Evolutionary conservation across 2,113 vertebrate genomes (phyloP), one percentile per base, ranked within the genome.

Genomic region (Gavialis gangeticus): DNA sequence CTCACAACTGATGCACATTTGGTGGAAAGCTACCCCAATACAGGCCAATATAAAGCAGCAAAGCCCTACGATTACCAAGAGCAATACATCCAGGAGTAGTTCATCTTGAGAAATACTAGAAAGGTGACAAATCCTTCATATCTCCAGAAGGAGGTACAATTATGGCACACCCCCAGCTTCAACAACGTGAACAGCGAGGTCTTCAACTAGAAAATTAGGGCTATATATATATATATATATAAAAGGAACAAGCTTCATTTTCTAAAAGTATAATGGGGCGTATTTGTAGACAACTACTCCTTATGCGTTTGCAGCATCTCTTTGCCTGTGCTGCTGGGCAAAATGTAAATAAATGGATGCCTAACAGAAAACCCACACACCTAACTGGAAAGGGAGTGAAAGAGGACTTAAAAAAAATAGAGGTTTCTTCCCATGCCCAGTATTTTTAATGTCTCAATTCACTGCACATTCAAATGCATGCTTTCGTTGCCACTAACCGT

Each of bases 311-410:
- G 56, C 76, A 18, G 2, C 81, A 87, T 73, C 81, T 82, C 57
- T 17, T 46, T 58, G 79, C 83, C 87, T 87, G 87, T 30, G 83
- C 34, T 4, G 16, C 34, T 22, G 77, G 58, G 34, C 46, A 85
- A 90, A 90, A 95, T 63, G 80, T 69, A 94, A 96, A 88, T 76
- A 90, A 90, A 87, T 54, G 88, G 90, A 94, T 13, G 79, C 92
- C 66, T 63, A 87, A 71, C 54, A 83, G 84, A 88, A 81, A 89
- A 91, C 88, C 58, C 27, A 21, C 76, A 54, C 58, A 30, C 17
- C 54, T 16, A 88, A 91, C 79, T 11, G 37, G 83, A 82, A 87
- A 63, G 34, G 59, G 30, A 69, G 28, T 1, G 2, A 12, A 7
- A 37, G 34, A 37, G 12, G 60, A 18, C 57, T 90, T 30, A 58